A percentile compares a stretch with the other conserved stretches of the same genome.
Conservation (phyloP, 2,888 invertebrate genomes). For the Dryocosmus kuriphilus region DNA sequence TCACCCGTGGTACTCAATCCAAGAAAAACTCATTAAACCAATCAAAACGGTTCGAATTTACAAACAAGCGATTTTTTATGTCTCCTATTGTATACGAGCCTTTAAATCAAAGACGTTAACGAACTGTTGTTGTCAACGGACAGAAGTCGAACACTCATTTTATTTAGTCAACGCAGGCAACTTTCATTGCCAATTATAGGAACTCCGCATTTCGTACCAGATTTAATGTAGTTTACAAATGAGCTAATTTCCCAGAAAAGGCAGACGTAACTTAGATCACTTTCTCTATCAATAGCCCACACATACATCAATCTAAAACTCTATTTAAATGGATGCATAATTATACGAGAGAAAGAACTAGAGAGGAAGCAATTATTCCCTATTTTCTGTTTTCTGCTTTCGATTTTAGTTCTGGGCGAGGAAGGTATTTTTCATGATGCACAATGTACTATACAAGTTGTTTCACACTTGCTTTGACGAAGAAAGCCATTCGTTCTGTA, state of each 20-base stretch:
- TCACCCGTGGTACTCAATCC: neutral
- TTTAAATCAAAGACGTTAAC: conserved; percentile 34
- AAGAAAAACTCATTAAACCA: conserved; percentile 10
- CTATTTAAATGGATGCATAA: conserved; percentile 29
- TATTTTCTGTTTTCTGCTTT: neutral
- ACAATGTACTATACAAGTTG: neutral
- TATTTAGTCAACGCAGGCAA: conserved; percentile 23
- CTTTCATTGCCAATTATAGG: conserved; percentile 37
- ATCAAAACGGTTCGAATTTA: conserved; percentile 4
- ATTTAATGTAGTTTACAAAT: conserved; percentile 30
- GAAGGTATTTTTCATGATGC: conserved; percentile 17
- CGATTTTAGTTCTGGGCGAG: neutral
- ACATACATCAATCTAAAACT: conserved; percentile 27
- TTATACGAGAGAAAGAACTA: neutral
- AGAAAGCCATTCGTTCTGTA: conserved; percentile 20
- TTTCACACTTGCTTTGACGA: conserved; percentile 33
- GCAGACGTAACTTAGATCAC: conserved; percentile 35
- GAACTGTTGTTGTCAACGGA: conserved; percentile 32
- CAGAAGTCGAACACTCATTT: conserved; percentile 22
- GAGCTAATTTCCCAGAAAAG: conserved; percentile 34
- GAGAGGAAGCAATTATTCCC: conserved; percentile 29
- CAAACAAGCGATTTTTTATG: neutral
- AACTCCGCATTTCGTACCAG: conserved; percentile 3
- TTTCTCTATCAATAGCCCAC: conserved; percentile 32
- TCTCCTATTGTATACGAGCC: conserved; percentile 5